Base-by-base conservation (phyloP, 2,113 vertebrate genomes). In the Datnioides undecimradiatus region DNA sequence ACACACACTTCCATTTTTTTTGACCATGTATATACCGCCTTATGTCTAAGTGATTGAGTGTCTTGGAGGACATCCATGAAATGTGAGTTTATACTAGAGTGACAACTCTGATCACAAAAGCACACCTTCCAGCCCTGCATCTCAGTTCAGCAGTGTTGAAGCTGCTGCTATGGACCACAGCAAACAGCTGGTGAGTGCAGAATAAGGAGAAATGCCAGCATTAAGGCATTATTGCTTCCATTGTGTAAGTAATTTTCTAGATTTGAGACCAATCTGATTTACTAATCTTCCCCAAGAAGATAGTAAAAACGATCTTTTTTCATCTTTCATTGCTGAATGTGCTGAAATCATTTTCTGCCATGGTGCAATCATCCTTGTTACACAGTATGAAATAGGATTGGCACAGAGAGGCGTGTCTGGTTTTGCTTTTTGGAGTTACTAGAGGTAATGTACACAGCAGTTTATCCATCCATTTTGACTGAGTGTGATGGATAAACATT, bases 321-420 rank as follows among this genome's bases (percentile, higher is more conserved):
- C 27, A 82, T 82, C 62, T 63, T 68, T 40, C 29, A n/a, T 71
- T 65, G 58, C 64, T 74, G 68, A 80, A 86, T 78, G 73, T 70
- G 59, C 29, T 54, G 65, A 80, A 86, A 69, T 80, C 48, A 76
- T 92, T 87, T 91, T 69, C 76, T 88, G 72, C 85, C 46, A 59
- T 27, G 65, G 62, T 83, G 76, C 80, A 87, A 86, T 84, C 84
- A 82, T 82, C 65, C 85, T 73, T 34, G 70, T 86, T 74, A 76
- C 72, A 79, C 67, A 66, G 80, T 91, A 87, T 83, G 80, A 90
- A 92, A 91, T 80, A 71, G 79, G 87, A 91, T 90, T 91, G 85
- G 75, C 79, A 79, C 69, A 73, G 80, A 52, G 76, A 73, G 72
- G 43, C 52, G 51, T 62, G 65, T 83, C 79, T 93, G 85, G 73